Conservation (phyloP, 1,140 invertebrate species). For the Tetramorium parvispinum region DNA sequence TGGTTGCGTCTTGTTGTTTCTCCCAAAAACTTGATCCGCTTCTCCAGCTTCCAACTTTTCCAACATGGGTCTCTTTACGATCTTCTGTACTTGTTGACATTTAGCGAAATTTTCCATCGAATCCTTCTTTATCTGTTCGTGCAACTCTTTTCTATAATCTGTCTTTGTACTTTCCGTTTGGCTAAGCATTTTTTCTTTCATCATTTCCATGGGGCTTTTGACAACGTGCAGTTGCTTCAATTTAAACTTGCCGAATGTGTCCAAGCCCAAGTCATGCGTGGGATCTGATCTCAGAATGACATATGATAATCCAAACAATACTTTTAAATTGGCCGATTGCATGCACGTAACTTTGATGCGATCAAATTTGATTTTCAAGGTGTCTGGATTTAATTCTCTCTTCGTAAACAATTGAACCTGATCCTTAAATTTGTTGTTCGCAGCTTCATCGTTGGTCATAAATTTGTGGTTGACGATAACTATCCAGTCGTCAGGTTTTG, state of each 20-base stretch:
- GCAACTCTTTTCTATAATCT: constrained; percentile 77
- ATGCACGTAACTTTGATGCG: constrained; percentile 83
- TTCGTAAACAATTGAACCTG: constrained; percentile 84
- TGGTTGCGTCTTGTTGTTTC: constrained; percentile 5
- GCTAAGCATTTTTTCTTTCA: constrained; percentile 79
- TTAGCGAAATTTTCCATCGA: constrained; percentile 74
- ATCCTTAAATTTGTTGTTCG: constrained; percentile 80
- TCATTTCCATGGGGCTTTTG: constrained; percentile 66
- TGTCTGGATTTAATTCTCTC: constrained; percentile 80
- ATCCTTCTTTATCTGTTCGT: constrained; percentile 74
- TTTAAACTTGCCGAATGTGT: constrained; percentile 83
- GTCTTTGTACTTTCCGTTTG: constrained; percentile 68
- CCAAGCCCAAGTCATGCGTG: constrained; percentile 77
- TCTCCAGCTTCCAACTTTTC: constrained; percentile 79
- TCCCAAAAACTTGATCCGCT: constrained; percentile 75
- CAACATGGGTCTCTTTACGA: constrained; percentile 76
- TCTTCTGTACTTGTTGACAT: constrained; percentile 72
- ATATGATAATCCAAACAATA: constrained; percentile 81
- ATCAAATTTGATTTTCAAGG: constrained; percentile 80
- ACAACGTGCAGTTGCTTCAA: constrained; percentile 74
- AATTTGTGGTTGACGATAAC: constrained; percentile 82
- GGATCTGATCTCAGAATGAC: constrained; percentile 81
- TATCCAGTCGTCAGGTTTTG: constrained; percentile 82
- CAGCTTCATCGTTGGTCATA: constrained; percentile 82
- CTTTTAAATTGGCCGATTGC: constrained; percentile 82